Percentiles rank a stretch among this genome's conserved stretches.
Evolutionary conservation across 2,888 invertebrate species (phyloP).

Genomic region (Halictus quadricinctus): DNA sequence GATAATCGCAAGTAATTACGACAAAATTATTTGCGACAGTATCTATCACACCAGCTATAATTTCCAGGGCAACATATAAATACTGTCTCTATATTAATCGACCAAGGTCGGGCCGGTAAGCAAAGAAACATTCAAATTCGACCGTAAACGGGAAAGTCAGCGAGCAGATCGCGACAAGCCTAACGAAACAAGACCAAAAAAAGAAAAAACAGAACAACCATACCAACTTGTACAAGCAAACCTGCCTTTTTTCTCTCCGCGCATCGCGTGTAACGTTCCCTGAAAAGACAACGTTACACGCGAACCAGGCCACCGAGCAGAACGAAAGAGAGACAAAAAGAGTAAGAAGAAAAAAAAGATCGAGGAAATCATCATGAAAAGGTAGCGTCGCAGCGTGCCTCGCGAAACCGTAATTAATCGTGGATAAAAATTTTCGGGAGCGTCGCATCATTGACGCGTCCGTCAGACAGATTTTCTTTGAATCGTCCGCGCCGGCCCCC

Average conservation of each 20-base stretch:
- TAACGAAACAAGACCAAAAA: not conserved
- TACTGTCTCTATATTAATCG: not conserved
- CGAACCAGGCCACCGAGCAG: not conserved
- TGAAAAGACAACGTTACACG: constrained; percentile 10
- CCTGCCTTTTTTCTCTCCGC: not conserved
- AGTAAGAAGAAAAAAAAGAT: not conserved
- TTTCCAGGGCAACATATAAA: not conserved
- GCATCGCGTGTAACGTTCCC: not conserved
- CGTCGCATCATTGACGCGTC: constrained; percentile 47
- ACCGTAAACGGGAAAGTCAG: not conserved
- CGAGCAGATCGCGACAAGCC: not conserved
- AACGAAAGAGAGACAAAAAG: not conserved
- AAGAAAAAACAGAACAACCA: not conserved
- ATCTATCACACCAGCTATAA: not conserved
- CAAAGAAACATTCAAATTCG: not conserved
- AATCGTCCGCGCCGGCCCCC: constrained; percentile 5
- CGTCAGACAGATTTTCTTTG: constrained; percentile 43
- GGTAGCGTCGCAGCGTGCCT: not conserved
- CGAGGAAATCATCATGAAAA: not conserved
- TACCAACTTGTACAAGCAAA: not conserved
- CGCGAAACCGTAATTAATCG: constrained; percentile 38
- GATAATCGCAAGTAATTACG: not conserved
- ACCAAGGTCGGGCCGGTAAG: not conserved
- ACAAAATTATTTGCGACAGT: not conserved
- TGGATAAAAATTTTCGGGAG: constrained; percentile 37